Conservation (phyloP, 2,888 invertebrate genomes). For the Candidula unifasciata region DNA sequence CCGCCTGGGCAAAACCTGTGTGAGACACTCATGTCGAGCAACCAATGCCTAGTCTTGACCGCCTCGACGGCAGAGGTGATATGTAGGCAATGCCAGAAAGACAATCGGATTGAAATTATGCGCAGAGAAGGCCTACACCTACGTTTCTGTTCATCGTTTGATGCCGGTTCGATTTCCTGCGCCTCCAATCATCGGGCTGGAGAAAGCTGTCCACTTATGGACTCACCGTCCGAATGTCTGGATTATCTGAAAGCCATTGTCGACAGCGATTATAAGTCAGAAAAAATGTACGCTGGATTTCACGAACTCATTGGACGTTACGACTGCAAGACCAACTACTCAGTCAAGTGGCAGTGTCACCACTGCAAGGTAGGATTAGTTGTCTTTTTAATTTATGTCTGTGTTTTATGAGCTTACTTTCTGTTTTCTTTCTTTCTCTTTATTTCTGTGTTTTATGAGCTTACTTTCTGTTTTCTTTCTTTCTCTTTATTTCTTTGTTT, state of each 20-base stretch:
- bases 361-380: constrained; percentile 52
- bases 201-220: background rate
- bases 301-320: constrained; percentile 48
- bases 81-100: constrained; percentile 25
- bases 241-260: constrained; percentile 32
- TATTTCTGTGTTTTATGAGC: background rate
- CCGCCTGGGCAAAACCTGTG: background rate
- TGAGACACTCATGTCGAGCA: background rate
- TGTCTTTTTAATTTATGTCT: background rate
- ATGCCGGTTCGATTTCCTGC: constrained; percentile 6
- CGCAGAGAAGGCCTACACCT: constrained; percentile 27
- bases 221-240: background rate
- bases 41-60: constrained; percentile 35
- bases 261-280: constrained; percentile 9
- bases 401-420: background rate
- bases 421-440: background rate
- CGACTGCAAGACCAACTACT: constrained; percentile 51
- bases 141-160: constrained; percentile 47
- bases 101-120: constrained; percentile 13
- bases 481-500: background rate
- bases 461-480: background rate
- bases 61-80: background rate
- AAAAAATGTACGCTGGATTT: constrained; percentile 43
- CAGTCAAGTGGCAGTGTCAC: constrained; percentile 51
- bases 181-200: background rate